Evolutionary conservation across 2,888 invertebrate species (phyloP).

Genomic region (Urechis unicinctus): DNA sequence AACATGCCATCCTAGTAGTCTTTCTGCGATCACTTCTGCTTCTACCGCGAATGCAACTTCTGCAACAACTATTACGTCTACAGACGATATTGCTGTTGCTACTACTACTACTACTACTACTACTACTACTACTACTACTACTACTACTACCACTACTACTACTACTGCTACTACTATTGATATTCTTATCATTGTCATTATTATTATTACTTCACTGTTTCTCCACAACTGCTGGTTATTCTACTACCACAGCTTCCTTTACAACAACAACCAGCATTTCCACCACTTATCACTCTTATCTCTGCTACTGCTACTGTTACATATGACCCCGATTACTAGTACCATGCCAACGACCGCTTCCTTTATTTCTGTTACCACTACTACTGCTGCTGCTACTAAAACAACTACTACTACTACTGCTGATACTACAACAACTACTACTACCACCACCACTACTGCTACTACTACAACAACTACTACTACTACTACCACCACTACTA

Average conservation of each 20-base stretch:
- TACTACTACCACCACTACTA: slow-evolving; percentile 2
- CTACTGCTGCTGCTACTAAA: neutral
- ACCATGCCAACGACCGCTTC: neutral
- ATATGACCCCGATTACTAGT: neutral
- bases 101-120: slow-evolving; percentile 4
- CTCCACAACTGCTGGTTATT: too few relatives aligned
- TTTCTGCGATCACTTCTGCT: neutral
- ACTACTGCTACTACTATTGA: neutral
- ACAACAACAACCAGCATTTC: neutral
- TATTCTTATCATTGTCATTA: neutral
- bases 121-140: neutral
- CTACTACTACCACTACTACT: neutral
- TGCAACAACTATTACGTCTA: neutral
- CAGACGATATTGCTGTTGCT: neutral
- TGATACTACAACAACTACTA: slow-evolving; percentile 1
- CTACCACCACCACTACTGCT: neutral
- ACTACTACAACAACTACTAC: slow-evolving; percentile 2
- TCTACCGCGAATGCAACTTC: neutral
- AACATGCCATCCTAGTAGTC: too few relatives aligned
- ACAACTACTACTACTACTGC: too few relatives aligned
- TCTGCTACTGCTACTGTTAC: slow-evolving; percentile 1
- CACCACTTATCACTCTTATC: neutral
- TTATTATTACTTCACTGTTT: neutral
- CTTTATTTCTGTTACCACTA: neutral
- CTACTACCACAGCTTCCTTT: neutral